Base-by-base conservation (phyloP, 2,888 invertebrate genomes). In the Aleiodes testaceus region DNA sequence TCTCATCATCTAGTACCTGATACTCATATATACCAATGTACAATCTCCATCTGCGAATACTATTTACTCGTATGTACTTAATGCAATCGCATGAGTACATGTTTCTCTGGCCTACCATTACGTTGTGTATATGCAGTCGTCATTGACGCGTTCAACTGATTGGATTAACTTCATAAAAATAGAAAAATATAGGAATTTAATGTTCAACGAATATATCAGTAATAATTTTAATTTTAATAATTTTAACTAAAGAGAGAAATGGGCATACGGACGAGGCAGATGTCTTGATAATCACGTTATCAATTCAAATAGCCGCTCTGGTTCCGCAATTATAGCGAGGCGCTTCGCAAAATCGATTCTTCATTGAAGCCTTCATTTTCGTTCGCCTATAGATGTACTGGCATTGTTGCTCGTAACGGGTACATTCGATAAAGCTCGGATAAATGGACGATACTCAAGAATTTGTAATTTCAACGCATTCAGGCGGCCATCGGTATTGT, bases 271-370 rank as follows among this genome's bases (percentile, higher is more conserved):
- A 69, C 69, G 52, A 68, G 66, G 72, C 77, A 76, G 77, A 77
- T 77, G 76, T 76, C 47, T 66, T 49, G 76, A 76, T 77, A 77
- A 76, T 75, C 66, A 66, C 69, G 66, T 74, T 75, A 76, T 76
- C 74, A 74, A 74, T 68, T 74, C 68, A 70, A 74, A 72, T 76
- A 75, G 72, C 74, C 74, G 63, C 61, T 74, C 69, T 47, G 55
- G 64, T 36, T 71, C 53, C 42, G 52, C 75, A 74, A 75, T 77
- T 75, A 74, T 70, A 74, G 55, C 67, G 64, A 22, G 70, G 55
- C 53, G 65, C 55, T 52, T 53, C 49, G 18, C 59, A 74, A 77
- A 74, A 76, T 76, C 74, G 74, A 77, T 77, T 22, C 16, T 63
- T 65, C 63, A 59, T 70, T 18, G 59, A 59, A 36, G 55, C 65